Conservation (phyloP, 2,888 invertebrate species). For the Liodrosophila aerea region DNA sequence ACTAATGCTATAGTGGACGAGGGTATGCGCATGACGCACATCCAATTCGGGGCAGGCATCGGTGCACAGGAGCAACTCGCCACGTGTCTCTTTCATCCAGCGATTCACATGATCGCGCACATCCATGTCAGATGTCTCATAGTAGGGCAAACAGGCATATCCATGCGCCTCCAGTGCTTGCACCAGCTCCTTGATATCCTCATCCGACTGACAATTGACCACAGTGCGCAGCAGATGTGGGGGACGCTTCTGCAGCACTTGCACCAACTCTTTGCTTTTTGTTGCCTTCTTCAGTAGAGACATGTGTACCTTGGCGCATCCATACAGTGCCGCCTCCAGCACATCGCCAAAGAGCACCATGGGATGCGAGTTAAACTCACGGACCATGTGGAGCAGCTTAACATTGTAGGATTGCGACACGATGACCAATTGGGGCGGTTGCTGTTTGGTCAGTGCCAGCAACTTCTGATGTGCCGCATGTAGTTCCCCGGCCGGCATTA, state of each 20-base stretch:
- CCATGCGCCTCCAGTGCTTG: background rate
- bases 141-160: slow-evolving; percentile 48
- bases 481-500: slow-evolving; percentile 41
- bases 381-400: slow-evolving; percentile 20
- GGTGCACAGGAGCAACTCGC: slow-evolving; percentile 47
- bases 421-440: slow-evolving; percentile 46
- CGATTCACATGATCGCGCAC: slow-evolving; percentile 32
- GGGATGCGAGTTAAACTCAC: slow-evolving; percentile 20
- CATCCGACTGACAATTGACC: slow-evolving; percentile 40
- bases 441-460: background rate
- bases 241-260: slow-evolving; percentile 33
- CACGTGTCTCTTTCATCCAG: slow-evolving; percentile 29
- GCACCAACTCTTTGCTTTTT: slow-evolving; percentile 30
- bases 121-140: slow-evolving; percentile 26
- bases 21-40: slow-evolving; percentile 49
- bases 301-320: slow-evolving; percentile 35
- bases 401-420: slow-evolving; percentile 30
- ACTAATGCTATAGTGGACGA: slow-evolving; percentile 54
- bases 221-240: slow-evolving; percentile 51
- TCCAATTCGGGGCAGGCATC: slow-evolving; percentile 61
- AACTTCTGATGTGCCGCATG: slow-evolving; percentile 17
- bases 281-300: background rate
- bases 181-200: slow-evolving; percentile 40
- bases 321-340: slow-evolving; percentile 61
- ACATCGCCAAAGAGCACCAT: slow-evolving; percentile 56